Base-by-base conservation (phyloP, 2,797 vertebrate species). In the Sebastes goodei region DNA sequence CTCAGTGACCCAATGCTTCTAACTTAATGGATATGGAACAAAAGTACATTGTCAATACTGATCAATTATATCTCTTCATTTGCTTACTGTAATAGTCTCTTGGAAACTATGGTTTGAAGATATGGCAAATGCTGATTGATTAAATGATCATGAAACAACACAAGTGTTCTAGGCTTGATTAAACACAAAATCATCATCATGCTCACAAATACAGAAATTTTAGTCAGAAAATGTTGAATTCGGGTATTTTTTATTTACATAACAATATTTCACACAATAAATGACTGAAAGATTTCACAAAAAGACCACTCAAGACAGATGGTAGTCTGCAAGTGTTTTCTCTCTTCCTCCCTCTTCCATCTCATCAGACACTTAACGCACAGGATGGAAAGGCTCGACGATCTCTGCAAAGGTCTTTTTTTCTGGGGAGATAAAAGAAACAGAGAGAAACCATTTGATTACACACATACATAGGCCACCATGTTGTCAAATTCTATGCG, bases 361-460 rank as follows among this genome's bases (percentile, higher is more conserved):
- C 17, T 74, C 55, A 62, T 3, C 63, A 62, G 65, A 81, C n/a
- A 27, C 71, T 97, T 93, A 99, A 87, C 95, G 97, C 25, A 97
- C 4, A 0, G 98, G 96, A 86, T 90, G 0, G 88, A 98, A 99
- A 10, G 96, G 93, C 84, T 99, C 97, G 53, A 96, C 53, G 27
- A 98, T 91, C 78, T 98, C 95, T 38, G 95, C 93, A 33, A 96
- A 95, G 11, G 86, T 97, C 89, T 84, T 98, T 88, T 93, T 96
- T 11, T 97, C 97, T 99, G 88, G n/a, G 74, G 64, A 71, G 46
- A 90, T 2, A 35, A 62, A 89, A 81, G 2, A 61, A 74, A 77
- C 2, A 27, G 29, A 56, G 6, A 61, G 2, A 61, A 65, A 64
- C 1, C 20, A 29, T 11, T 61, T 71, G 1, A 74, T 69, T 67